Evolutionary conservation across 2,888 invertebrate genomes (phyloP), one percentile per base, ranked within the genome.

Genomic region (Drosophila antonietae): DNA sequence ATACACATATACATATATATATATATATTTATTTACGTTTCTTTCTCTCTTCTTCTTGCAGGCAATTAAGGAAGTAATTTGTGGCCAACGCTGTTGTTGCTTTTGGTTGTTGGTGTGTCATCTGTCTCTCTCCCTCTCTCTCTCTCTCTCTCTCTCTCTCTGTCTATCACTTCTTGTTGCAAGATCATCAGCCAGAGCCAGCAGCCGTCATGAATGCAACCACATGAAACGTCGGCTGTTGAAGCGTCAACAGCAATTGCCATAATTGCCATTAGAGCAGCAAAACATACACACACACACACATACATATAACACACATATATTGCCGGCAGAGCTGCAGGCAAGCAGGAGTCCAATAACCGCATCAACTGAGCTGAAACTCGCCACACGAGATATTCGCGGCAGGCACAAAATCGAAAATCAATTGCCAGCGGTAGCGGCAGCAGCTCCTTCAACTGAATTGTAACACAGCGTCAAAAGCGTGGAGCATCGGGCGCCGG

Each of bases 31-130:
- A 56, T 64, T 53, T 47, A 37, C 37, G 18, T 64, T 55, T 51
- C 44, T 53, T 61, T 43, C 55, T 56, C 43, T 66, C 66, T 74
- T 70, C 73, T 72, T 67, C 68, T 86, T 86, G 77, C 86, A 88
- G 88, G 90, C 81, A 88, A 89, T 88, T 88, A 88, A 88, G 88
- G 88, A 88, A 88, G 89, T 89, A 80, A 88, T 86, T 87, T 88
- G 86, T 78, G 86, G 68, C 79, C 70, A 62, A 52, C 64, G 56
- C 33, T 70, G 69, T 51, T 70, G 73, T 41, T 44, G 58, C 39
- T 65, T 51, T 31, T 63, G 78, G 75, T 52, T 68, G 73, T 66
- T 66, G 72, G 56, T 65, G 69, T 15, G 73, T 68, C 53, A 70
- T 72, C 47, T 49, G 28, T 6, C 57, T 59, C 23, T 14, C 20